Base-by-base conservation (phyloP, 2,888 invertebrate species). In the Tachina fera region DNA sequence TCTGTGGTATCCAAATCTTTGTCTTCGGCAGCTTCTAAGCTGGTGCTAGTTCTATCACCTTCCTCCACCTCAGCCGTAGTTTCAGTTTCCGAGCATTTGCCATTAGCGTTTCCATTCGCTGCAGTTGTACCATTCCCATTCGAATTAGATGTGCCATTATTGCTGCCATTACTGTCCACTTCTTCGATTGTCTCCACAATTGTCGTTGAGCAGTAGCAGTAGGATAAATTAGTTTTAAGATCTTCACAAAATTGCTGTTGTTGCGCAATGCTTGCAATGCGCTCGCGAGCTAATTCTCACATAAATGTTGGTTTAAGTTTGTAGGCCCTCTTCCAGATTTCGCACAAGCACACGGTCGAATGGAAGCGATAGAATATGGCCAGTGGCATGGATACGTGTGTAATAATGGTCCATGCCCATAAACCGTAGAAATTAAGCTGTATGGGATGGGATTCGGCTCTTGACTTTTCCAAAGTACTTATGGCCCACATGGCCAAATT, bases 341-440 rank as follows among this genome's bases (percentile, higher is more conserved):
- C 98, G 92, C 98, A 98, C 82, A 98, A 94, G 91, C 98, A 98
- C 2, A 98, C 98, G 0, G 98, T 98, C 60, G 98, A 98, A 92
- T 98, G 98, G 93, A 98, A 98, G 84, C 98, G 95, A 93, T 98
- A 98, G 93, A 98, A 98, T 86, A 98, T 98, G 1, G 98, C 97
- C 89, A 96, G 90, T 0, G 98, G 98, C 96, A 98, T 97, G 1
- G 97, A 97, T 1, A 98, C 97, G 91, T 98, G 98, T 0, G 97
- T 98, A 84, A 98, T 98, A 84, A 98, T 97, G 14, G 98, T 97
- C 98, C 98, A 98, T 47, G 97, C 97, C 97, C 97, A 98, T 53
- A 97, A 93, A 0, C 98, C 98, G 90, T 97, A 98, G 93, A 98
- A 98, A 90, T 97, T 96, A 88, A 98, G 93, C 92, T 98, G 98